Conservation (phyloP, 2,113 vertebrate species). For the Serilophus lunatus region DNA sequence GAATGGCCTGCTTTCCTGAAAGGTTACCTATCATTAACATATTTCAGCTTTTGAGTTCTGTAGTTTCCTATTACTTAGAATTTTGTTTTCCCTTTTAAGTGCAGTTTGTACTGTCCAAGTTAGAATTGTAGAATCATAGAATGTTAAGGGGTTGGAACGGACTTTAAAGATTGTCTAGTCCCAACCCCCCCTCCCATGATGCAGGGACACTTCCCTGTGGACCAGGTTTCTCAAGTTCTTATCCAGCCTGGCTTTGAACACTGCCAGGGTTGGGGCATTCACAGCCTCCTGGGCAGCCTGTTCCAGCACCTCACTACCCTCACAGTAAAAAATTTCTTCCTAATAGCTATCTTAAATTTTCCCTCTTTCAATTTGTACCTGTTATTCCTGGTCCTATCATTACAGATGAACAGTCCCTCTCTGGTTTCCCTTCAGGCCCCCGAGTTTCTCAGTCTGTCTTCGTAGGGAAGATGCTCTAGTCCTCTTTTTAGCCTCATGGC, state of each 20-base stretch:
- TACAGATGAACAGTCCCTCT: not conserved
- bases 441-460: not conserved
- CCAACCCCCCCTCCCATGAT: not conserved
- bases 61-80: not conserved
- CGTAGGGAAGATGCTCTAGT: rapidly evolving
- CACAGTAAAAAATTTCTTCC: not conserved
- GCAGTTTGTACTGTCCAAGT: not conserved
- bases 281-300: not conserved
- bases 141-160: not conserved
- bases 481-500: rapidly evolving
- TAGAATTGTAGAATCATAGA: not conserved
- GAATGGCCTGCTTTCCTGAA: not conserved
- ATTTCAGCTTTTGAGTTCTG: not conserved
- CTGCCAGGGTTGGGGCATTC: not conserved
- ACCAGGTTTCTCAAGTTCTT: not conserved
- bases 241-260: not conserved
- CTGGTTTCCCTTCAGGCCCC: not conserved
- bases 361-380: not conserved
- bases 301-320: not conserved
- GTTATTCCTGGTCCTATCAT: not conserved
- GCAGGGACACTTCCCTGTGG: not conserved
- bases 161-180: not conserved
- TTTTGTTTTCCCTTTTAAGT: not conserved
- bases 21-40: not conserved
- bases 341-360: not conserved